These are phyloP conservation scores for Polydrusus pterygomalis DNA, from an alignment of 2,888 invertebrate genomes.

Conservation along the genomic window DNA sequence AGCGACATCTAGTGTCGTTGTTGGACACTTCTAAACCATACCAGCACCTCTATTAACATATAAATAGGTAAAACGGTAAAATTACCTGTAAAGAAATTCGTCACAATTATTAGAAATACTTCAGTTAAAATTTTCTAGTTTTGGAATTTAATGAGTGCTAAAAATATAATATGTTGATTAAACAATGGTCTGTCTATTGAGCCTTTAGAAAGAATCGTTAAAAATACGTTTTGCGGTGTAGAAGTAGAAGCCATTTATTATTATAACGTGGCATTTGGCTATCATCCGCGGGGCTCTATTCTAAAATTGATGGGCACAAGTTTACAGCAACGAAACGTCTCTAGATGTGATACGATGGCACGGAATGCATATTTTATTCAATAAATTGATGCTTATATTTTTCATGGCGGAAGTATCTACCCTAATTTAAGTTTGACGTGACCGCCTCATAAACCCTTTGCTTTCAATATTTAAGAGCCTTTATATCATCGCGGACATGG, in stretches of 20 bases:
- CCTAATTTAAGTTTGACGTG: conserved; percentile 46
- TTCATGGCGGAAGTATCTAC: conserved; percentile 45
- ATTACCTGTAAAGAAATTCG: no score
- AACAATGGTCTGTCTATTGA: conserved; percentile 2
- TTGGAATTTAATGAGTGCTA: no score
- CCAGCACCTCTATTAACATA: no score
- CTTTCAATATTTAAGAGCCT: conserved; percentile 38
- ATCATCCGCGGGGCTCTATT: conserved; percentile 51
- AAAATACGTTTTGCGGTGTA: conserved; percentile 28
- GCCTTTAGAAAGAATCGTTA: background rate
- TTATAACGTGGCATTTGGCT: conserved; percentile 45
- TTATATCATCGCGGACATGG: conserved; percentile 35
- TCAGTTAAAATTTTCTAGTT: no score
- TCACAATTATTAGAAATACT: no score
- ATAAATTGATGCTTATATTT: conserved; percentile 54
- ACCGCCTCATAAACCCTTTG: conserved; percentile 43
- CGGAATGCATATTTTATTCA: conserved; percentile 55
- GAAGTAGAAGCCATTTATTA: conserved; percentile 47
- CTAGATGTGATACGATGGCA: conserved; percentile 49
- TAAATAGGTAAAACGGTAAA: no score
- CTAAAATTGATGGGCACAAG: conserved; percentile 52
- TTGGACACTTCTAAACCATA: no score
- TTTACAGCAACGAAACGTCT: conserved; percentile 49
- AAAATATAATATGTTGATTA: background rate
- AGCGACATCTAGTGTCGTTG: no score